These are phyloP conservation scores for Gnathonemus echidnorhynchus DNA, from an alignment of 2,113 vertebrate species.

Conservation along the genomic window DNA sequence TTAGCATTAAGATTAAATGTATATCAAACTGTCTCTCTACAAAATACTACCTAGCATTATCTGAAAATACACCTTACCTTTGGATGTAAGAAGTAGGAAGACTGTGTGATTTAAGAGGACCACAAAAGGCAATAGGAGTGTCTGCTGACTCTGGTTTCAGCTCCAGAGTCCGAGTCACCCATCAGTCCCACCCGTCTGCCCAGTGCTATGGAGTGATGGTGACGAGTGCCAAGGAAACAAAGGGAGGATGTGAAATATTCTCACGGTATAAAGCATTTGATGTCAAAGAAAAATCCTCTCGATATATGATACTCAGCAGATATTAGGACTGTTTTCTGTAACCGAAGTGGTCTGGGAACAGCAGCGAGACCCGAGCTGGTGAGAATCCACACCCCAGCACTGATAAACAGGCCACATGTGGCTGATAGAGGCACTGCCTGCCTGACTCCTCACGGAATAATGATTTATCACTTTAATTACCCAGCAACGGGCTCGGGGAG, in stretches of 20 bases:
- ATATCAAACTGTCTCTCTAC: neutral
- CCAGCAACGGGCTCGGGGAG: neutral
- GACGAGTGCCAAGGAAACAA: neutral
- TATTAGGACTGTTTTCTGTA: neutral
- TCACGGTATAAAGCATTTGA: neutral
- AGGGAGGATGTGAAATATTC: neutral
- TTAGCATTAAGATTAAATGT: neutral
- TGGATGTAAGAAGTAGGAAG: neutral
- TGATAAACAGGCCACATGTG: constrained; percentile 27
- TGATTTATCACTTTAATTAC: constrained; percentile 46
- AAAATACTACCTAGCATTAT: neutral
- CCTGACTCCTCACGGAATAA: constrained; percentile 30
- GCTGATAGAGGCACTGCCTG: constrained; percentile 23
- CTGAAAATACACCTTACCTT: neutral
- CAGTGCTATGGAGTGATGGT: neutral
- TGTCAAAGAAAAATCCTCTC: neutral
- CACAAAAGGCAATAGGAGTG: neutral
- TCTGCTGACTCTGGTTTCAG: neutral
- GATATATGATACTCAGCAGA: neutral
- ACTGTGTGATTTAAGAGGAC: neutral
- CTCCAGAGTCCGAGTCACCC: neutral
- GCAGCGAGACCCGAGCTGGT: neutral
- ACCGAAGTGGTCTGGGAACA: neutral
- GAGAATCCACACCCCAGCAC: neutral
- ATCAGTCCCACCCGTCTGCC: neutral